Evolutionary conservation across 2,797 vertebrate species (phyloP).

Genomic region (Trachurus trachurus): DNA sequence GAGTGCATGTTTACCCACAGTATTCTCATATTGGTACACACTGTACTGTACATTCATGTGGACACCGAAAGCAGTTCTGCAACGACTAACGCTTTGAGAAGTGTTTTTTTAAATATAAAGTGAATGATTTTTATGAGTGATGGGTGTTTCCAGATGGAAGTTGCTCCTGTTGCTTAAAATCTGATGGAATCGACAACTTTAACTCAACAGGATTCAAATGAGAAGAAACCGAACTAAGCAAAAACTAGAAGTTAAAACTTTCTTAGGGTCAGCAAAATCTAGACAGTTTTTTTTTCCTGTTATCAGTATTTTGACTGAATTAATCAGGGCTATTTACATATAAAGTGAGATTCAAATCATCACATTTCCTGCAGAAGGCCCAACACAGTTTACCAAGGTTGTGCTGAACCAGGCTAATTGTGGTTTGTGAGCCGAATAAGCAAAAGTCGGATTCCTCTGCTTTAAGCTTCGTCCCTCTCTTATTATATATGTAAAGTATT

Average conservation of each 20-base stretch:
- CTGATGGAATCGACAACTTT: not conserved
- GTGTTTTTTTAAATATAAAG: no score
- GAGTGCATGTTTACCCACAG: no score
- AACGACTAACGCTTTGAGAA: no score
- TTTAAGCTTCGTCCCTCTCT: slow-evolving; percentile 5
- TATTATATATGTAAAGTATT: not conserved
- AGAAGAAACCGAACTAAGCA: not conserved
- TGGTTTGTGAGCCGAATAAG: slow-evolving; percentile 12
- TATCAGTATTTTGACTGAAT: slow-evolving; percentile 30
- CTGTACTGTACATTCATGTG: no score
- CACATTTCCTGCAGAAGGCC: slow-evolving; percentile 1
- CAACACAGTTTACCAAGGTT: not conserved
- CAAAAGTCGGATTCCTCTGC: slow-evolving; percentile 5
- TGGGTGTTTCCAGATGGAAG: no score
- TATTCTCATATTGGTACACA: no score
- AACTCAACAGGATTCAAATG: no score
- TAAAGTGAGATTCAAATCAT: slow-evolving; percentile 34
- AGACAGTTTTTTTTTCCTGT: not conserved
- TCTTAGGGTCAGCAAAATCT: slow-evolving; percentile 19
- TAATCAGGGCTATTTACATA: slow-evolving; percentile 50
- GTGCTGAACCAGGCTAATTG: slow-evolving; percentile 20
- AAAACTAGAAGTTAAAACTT: not conserved
- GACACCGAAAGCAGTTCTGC: no score
- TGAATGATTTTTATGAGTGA: no score
- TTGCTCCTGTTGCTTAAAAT: not conserved